Percentiles rank a stretch among this genome's conserved stretches.
These are phyloP conservation scores for Dasyurus viverrinus DNA, from an alignment of 2,113 vertebrate species.

Conservation along the genomic window DNA sequence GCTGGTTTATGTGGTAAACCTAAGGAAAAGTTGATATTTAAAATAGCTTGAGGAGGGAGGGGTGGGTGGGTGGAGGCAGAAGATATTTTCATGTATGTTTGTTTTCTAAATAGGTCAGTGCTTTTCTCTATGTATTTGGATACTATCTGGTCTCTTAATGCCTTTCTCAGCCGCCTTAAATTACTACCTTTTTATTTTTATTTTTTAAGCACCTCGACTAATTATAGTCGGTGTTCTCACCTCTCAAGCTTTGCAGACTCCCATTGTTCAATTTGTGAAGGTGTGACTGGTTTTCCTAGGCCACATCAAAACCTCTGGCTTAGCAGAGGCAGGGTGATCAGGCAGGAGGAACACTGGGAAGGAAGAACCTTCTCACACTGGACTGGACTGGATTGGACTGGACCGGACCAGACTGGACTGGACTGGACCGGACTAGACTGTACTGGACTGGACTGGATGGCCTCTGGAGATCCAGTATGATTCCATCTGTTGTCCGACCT, in stretches of 20 bases:
- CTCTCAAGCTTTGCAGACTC: background rate
- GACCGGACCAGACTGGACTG: no score
- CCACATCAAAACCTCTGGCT: background rate
- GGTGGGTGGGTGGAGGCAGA: background rate
- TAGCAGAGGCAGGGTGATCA: background rate
- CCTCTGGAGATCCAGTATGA: background rate
- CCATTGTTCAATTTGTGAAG: background rate
- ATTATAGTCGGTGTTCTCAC: background rate
- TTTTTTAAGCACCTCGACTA: background rate
- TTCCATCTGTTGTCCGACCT: background rate
- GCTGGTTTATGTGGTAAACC: conserved; percentile 30
- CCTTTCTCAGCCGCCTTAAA: background rate
- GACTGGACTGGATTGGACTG: background rate
- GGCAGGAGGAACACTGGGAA: background rate
- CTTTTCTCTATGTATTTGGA: fast-evolving
- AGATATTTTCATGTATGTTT: background rate
- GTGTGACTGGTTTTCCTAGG: background rate
- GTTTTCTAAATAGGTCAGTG: conserved; percentile 41
- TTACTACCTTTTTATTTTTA: no score
- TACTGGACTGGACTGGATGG: background rate
- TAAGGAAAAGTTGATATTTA: conserved; percentile 58
- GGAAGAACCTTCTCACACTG: background rate
- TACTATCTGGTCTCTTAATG: fast-evolving
- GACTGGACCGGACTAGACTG: no score
- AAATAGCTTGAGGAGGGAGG: conserved; percentile 55